Base-by-base conservation (phyloP, 2,888 invertebrate genomes). In the Hemaris fuciformis region DNA sequence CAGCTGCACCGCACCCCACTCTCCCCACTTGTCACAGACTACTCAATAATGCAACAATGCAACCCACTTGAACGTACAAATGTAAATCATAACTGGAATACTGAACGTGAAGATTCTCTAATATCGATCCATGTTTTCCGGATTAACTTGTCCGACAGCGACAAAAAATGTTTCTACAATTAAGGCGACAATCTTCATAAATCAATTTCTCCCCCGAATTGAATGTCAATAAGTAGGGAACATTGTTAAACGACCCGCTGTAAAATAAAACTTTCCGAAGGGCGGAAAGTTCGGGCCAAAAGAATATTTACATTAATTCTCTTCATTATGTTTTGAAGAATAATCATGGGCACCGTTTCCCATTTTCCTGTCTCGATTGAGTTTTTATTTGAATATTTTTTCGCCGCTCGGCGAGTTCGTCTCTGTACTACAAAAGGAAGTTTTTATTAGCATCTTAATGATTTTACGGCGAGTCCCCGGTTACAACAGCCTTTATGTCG, bases 361-460 rank as follows among this genome's bases (percentile, higher is more conserved):
- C 87, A 78, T 85, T 87, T 88, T 85, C 83, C 85, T 88, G 80
- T 86, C 85, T 83, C 90, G 87, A 91, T 91, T 87, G 93, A 90
- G 91, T 91, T 93, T 92, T 93, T 92, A 92, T 93, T 93, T 92
- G 93, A 93, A 91, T 91, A 91, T 91, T 91, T 91, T 87, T 89
- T 87, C 80, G 76, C 67, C 81, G 80, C 78, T 82, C 81, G 81
- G 83, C 71, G 81, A 87, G 89, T 90, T 87, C 88, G 87, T 86
- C 88, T 87, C 89, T 85, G 88, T 79, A 85, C 84, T 82, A 91
- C 91, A 91, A 91, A 91, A 92, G 92, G 90, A 93, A 92, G 93
- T 92, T 93, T 93, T 93, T 93, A 93, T 93, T 93, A 93, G 93
- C 93, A 93, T 93, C 93, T 93, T 93, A 93, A 93, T 93, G 93